A percentile compares a stretch with the other conserved stretches of the same genome.
Conservation (phyloP, 2,797 vertebrate species). For the Helostoma temminkii region DNA sequence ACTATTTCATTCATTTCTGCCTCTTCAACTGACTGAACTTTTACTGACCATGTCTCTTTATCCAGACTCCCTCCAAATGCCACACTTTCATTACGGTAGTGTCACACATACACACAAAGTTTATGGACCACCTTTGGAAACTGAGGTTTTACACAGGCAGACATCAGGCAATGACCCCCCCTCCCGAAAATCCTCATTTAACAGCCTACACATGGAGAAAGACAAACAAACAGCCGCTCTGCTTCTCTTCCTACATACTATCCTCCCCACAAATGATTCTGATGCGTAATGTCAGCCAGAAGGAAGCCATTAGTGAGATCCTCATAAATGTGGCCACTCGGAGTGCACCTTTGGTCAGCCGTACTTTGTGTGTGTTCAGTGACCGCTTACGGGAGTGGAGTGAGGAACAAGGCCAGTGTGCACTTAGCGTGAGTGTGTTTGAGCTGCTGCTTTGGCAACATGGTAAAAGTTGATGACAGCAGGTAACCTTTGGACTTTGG, state of each 20-base stretch:
- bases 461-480: conserved; percentile 66
- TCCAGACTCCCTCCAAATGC: conserved; percentile 43
- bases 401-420: conserved; percentile 25
- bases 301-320: conserved; percentile 44
- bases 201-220: conserved; percentile 9
- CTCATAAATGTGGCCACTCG: conserved; percentile 45
- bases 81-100: conserved; percentile 52
- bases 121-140: conserved; percentile 44
- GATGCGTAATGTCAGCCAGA: conserved; percentile 20
- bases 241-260: neutral
- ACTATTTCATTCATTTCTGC: neutral
- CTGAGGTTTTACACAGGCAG: conserved; percentile 3
- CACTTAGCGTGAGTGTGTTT: conserved; percentile 46
- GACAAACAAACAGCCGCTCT: conserved; percentile 1
- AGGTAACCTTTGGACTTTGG: conserved; percentile 71
- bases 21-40: conserved; percentile 26
- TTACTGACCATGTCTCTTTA: neutral
- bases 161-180: conserved; percentile 44
- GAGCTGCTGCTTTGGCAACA: conserved; percentile 69
- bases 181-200: conserved; percentile 36
- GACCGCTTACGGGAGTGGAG: conserved; percentile 13
- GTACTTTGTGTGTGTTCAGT: conserved; percentile 5
- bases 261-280: conserved; percentile 24
- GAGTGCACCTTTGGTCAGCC: conserved; percentile 54
- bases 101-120: conserved; percentile 31